Conservation (phyloP, 2,888 invertebrate species). For the Vandiemenella viatica region DNA sequence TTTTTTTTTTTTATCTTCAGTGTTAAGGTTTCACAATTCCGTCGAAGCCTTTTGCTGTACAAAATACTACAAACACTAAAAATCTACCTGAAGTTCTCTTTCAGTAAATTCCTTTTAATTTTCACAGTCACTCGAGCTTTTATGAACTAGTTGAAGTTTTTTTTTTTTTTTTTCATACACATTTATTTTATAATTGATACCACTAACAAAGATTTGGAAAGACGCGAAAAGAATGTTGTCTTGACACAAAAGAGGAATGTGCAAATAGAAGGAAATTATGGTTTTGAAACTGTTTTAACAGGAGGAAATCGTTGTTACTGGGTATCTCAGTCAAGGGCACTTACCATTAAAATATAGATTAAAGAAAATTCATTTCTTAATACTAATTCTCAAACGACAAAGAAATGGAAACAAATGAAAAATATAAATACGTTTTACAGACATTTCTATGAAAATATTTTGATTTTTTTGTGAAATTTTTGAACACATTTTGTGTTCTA, state of each 20-base stretch:
- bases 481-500: background rate
- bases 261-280: constrained; percentile 3
- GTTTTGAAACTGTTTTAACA: background rate
- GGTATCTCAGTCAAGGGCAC: background rate
- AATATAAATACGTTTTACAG: background rate
- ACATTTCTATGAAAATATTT: background rate
- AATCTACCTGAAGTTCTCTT: constrained; percentile 17
- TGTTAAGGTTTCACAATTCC: constrained; percentile 2
- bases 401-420: background rate
- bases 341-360: too few relatives aligned
- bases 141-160: too few relatives aligned
- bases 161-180: too few relatives aligned
- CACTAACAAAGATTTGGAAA: too few relatives aligned
- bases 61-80: constrained; percentile 31
- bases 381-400: too few relatives aligned
- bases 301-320: background rate
- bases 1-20: constrained; percentile 6
- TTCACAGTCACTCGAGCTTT: constrained; percentile 2
- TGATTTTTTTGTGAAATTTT: background rate
- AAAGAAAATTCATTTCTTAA: too few relatives aligned
- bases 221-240: too few relatives aligned
- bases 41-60: constrained; percentile 23
- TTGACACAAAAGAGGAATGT: constrained; percentile 17
- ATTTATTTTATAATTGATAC: too few relatives aligned
- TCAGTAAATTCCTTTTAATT: constrained; percentile 14